Percentiles rank a stretch among this genome's conserved stretches.
phyloP scores from a whole-genome alignment of 2,113 vertebrate species.

The Saimiri boliviensis region DNA sequence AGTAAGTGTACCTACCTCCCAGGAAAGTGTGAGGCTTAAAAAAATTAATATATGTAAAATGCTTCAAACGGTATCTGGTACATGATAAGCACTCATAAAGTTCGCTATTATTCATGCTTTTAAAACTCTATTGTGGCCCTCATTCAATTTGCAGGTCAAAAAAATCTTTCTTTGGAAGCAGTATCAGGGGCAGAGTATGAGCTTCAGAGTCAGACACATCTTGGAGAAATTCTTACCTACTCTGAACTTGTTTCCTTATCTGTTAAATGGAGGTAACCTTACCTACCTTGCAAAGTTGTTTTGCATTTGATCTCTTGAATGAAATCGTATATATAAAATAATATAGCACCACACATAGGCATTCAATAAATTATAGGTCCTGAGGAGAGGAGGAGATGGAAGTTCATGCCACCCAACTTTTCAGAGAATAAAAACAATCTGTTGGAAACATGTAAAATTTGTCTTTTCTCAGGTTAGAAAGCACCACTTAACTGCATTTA shows the following conservation, averaged over 20 bases:
- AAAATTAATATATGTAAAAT: background rate
- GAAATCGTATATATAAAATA: background rate
- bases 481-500: background rate
- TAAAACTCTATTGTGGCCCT: no score
- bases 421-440: conserved; percentile 6
- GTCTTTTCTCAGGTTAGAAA: background rate
- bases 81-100: background rate
- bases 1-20: background rate
- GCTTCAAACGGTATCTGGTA: background rate
- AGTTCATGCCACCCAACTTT: background rate
- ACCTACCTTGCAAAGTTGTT: background rate
- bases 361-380: background rate
- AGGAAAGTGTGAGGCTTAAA: background rate
- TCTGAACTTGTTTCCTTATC: background rate
- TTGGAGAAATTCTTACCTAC: background rate
- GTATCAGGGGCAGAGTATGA: background rate
- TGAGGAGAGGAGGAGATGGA: background rate
- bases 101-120: background rate
- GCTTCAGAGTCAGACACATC: background rate
- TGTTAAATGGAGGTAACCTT: background rate
- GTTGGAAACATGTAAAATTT: background rate
- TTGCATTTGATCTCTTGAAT: background rate
- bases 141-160: background rate
- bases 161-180: background rate
- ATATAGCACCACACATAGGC: background rate